Evolutionary conservation across 1,140 invertebrate species (phyloP).

Genomic region (Trachymyrmex septentrionalis): DNA sequence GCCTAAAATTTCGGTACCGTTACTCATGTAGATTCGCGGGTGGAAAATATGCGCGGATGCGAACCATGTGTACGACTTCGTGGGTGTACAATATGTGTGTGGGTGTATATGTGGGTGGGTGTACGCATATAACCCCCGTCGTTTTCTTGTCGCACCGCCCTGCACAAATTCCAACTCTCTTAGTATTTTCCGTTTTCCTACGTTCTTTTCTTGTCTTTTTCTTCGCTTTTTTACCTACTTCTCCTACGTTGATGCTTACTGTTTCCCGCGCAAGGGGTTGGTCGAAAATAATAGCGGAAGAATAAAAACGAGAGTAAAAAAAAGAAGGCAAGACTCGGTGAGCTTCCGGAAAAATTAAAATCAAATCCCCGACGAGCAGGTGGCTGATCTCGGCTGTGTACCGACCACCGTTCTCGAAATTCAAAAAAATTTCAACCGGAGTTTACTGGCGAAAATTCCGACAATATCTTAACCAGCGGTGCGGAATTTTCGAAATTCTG

Average conservation of each 20-base stretch:
- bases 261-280: neutral
- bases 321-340: neutral
- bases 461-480: slow-evolving; percentile 15
- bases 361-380: slow-evolving; percentile 27
- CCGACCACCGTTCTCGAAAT: slow-evolving; percentile 25
- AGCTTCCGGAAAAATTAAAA: slow-evolving; percentile 53
- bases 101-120: neutral
- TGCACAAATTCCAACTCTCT: neutral
- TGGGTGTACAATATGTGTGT: neutral
- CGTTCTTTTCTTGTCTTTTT: neutral
- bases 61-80: neutral
- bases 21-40: slow-evolving; percentile 61
- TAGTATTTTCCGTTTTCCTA: neutral
- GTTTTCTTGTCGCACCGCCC: neutral
- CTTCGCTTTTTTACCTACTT: neutral
- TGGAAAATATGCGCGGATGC: slow-evolving; percentile 39
- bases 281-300: slow-evolving; percentile 38
- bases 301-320: neutral
- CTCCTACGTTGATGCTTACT: neutral
- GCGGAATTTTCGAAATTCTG: slow-evolving; percentile 50
- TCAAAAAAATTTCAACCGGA: slow-evolving; percentile 36
- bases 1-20: slow-evolving; percentile 64
- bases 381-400: neutral
- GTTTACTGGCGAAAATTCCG: slow-evolving; percentile 39
- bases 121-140: no score